Conservation (phyloP, 2,113 vertebrate species). For the Pyrgilauda ruficollis region DNA sequence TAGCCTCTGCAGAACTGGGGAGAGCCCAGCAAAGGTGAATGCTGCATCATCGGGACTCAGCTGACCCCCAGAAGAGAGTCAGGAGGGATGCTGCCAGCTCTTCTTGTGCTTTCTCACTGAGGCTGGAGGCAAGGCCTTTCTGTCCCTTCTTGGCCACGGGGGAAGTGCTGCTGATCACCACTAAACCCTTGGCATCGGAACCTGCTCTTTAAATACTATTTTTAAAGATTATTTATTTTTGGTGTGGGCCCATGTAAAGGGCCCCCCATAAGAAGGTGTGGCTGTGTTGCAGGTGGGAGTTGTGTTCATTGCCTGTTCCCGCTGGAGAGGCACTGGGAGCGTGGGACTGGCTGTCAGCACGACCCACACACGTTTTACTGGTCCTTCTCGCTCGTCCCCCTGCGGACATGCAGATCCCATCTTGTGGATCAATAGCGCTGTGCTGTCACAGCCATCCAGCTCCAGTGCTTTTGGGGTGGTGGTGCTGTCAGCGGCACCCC, state of each 20-base stretch:
- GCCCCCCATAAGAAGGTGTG: background rate
- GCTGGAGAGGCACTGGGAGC: background rate
- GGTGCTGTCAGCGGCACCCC: background rate
- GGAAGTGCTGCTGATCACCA: background rate
- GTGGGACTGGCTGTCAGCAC: background rate
- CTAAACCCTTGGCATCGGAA: background rate
- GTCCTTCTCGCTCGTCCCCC: background rate
- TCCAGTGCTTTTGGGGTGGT: background rate
- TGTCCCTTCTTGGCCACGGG: background rate
- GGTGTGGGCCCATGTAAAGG: background rate
- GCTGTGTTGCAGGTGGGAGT: background rate
- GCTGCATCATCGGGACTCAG: background rate
- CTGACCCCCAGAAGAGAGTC: background rate
- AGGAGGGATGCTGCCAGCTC: background rate
- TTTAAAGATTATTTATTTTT: background rate
- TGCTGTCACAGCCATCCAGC: background rate
- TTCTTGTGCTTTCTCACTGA: background rate
- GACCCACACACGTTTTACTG: background rate
- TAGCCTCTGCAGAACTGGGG: background rate
- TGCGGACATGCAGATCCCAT: accelerated
- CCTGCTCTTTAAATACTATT: background rate
- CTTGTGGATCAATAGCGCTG: background rate
- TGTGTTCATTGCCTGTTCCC: background rate
- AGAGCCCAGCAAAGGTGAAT: background rate
- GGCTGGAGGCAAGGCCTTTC: background rate